Base-by-base conservation (phyloP, 1,140 invertebrate genomes). In the Tetramorium alpestre region DNA sequence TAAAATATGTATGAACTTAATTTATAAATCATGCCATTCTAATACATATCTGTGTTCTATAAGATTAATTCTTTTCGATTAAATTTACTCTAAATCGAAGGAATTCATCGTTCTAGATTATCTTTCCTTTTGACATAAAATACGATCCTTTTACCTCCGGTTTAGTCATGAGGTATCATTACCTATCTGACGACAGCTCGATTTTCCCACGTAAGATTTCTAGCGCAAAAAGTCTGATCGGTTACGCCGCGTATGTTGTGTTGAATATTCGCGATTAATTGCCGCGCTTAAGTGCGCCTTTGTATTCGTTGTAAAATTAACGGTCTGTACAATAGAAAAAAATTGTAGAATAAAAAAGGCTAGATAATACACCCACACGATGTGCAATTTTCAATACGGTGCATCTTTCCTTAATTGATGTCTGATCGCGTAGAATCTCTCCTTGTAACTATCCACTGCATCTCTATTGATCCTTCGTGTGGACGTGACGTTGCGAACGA, bases 301-400 rank as follows among this genome's bases (percentile, higher is more conserved):
- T 54, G 11, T 56, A 62, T 67, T 38, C 11, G 47, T 33, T 10
- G 33, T n/a, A 25, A 54, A 80, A 80, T 13, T 33, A 67, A 22
- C 6, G 25, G 49, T 25, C n/a, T n/a, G 22, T 38, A 38, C 2
- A 44, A 38, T 13, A 49, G 6, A 13, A 33, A 49, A 47, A 38
- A 16, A 33, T 33, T 6, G 47, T 3, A 41, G 16, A 49, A 44
- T 1, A n/a, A 13, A 75, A 54, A 73, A 87, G n/a, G 51, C 47
- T 22, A 44, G 51, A 44, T 60, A 25, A 85, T 56, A 47, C 41
- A 65, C 51, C 44, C 56, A 65, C 84, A 18, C 8, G 44, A 65
- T 51, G 6, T 77, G 62, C 76, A 85, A 90, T 89, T 90, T 87
- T 77, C 18, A 58, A 81, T 65, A 56, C 33, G 51, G 33, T 13